These are phyloP conservation scores for Caenorhabditis sinica DNA, from an alignment of 2,888 invertebrate genomes.

Conservation along the genomic window DNA sequence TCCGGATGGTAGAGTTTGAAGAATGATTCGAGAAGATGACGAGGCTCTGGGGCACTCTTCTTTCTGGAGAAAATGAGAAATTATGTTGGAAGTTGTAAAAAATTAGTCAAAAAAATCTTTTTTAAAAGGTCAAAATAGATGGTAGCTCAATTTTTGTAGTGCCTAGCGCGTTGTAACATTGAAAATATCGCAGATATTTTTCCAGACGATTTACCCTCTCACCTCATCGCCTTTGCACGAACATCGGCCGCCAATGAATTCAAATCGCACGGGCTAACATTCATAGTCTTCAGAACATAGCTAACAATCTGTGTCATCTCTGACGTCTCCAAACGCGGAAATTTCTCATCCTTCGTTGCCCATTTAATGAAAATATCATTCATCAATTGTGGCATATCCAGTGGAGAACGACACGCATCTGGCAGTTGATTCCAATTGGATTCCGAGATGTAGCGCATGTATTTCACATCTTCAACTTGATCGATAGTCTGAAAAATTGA, in stretches of 20 bases:
- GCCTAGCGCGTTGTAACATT: no score
- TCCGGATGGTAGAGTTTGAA: constrained; percentile 12
- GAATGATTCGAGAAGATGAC: constrained; percentile 7
- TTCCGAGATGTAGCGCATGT: constrained; percentile 30
- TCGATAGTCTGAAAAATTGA: not conserved
- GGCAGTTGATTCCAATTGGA: constrained; percentile 35
- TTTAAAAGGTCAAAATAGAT: no score
- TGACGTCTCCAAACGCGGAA: not conserved
- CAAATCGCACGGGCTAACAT: not conserved
- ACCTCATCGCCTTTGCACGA: not conserved
- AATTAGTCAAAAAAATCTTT: no score
- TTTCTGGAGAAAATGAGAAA: not conserved
- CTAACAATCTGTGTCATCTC: constrained; percentile 2
- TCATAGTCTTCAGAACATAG: constrained; percentile 5
- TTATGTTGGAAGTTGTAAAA: no score
- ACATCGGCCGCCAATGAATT: constrained; percentile 5
- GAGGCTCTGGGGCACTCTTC: not conserved
- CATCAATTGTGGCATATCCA: constrained; percentile 21
- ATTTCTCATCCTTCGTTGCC: constrained; percentile 10
- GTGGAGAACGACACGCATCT: not conserved
- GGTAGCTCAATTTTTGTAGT: no score
- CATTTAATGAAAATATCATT: not conserved
- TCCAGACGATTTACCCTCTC: no score
- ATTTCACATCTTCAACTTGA: constrained; percentile 12
- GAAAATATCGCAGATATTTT: no score